Evolutionary conservation across 2,888 invertebrate genomes (phyloP), one percentile per base, ranked within the genome.

Genomic region (Drosophila rellima): DNA sequence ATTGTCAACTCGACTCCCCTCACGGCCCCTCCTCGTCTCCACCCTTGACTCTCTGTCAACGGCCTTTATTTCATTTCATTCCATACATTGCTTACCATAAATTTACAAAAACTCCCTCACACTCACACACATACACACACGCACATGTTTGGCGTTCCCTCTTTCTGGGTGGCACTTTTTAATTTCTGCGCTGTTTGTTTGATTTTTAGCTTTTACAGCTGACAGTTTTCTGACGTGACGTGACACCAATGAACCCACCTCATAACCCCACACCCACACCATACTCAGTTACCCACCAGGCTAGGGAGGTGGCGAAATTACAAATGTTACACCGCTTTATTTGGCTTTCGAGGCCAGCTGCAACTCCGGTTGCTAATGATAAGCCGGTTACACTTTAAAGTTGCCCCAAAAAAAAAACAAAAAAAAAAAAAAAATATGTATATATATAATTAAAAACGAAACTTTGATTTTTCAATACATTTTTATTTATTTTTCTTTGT

Each of bases 181-280:
- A 85, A 87, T 82, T 82, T 82, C 63, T 59, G 70, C 65, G 59
- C 67, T 74, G 83, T 82, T 88, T 83, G 83, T 86, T 86, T 88
- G 86, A 82, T 82, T 82, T 88, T 88, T 79, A 85, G 88, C 82
- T 88, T 76, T 82, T 65, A 65, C 82, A 82, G 86, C 74, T 88
- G 87, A 82, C 87, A 82, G 83, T 64, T 77, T 45, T 55, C 57
- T 57, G 69, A 60, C 57, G 52, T 51, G 68, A 39, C 64, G 55
- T 70, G 77, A 56, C 67, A 61, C 40, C 37, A 40, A 29, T 18
- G 17, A 37, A 11, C 35, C 33, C 23, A 20, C 17, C 54, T 35
- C 45, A 17, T 29, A 29, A 5, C 26, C 7, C 8, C 18, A 40
- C 57, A 44, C 11, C 23, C 18, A 10, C 51, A 11, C n/a, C 10